Evolutionary conservation across 2,888 invertebrate species (phyloP).

Genomic region (Dasysyrphus tricinctus): DNA sequence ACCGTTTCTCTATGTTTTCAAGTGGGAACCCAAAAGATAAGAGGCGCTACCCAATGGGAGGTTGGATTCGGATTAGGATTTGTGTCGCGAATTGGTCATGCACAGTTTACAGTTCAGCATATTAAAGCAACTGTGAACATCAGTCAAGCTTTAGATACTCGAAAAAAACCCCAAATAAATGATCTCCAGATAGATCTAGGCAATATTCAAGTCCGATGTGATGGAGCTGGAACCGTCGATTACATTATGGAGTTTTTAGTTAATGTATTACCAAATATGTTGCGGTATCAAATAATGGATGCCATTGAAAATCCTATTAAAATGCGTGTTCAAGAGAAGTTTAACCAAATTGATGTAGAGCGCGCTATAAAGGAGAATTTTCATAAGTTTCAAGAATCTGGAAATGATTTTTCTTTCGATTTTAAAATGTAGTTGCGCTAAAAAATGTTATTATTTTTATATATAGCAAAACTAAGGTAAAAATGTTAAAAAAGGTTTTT

Average conservation of each 20-base stretch:
- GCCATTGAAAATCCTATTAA: conserved; percentile 91
- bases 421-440: conserved; percentile 77
- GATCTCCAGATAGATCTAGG: conserved; percentile 91
- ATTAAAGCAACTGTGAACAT: conserved; percentile 88
- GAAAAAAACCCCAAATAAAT: conserved; percentile 88
- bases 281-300: conserved; percentile 94
- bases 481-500: not conserved
- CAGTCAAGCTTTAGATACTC: conserved; percentile 91
- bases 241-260: conserved; percentile 91
- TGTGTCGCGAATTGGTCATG: conserved; percentile 88
- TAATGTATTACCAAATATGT: conserved; percentile 92
- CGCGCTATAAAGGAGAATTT: conserved; percentile 88
- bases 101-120: conserved; percentile 91
- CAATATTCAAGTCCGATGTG: conserved; percentile 92
- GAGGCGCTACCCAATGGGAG: conserved; percentile 92
- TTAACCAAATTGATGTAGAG: conserved; percentile 90
- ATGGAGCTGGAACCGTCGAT: conserved; percentile 94
- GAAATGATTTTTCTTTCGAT: conserved; percentile 79
- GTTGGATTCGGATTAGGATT: conserved; percentile 88
- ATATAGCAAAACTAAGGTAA: not conserved
- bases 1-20: conserved; percentile 86
- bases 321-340: conserved; percentile 87
- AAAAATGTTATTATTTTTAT: not conserved
- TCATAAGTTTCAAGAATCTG: conserved; percentile 86
- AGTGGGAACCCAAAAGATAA: conserved; percentile 91